Evolutionary conservation across 2,797 vertebrate species (phyloP), one percentile per base, ranked within the genome.

Genomic region (Lagodon rhomboides): DNA sequence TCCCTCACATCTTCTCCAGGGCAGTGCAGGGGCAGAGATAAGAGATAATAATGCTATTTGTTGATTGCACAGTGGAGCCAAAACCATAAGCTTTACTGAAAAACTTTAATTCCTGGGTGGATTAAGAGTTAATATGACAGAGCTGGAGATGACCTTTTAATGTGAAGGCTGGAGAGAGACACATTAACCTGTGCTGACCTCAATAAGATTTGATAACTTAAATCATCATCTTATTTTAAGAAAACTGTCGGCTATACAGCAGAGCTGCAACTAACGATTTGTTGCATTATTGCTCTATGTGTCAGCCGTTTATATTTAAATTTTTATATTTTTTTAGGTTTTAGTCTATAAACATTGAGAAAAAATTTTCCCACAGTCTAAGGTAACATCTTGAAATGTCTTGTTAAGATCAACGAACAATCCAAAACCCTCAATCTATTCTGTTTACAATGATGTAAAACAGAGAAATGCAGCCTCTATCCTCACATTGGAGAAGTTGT

Each of bases 61-160:
- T 80, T 88, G 85, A 92, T 90, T 90, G 85, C 73, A 75, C 56
- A 27, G 53, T 30, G 60, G 61, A 70, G 87, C 61, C 38, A 59
- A 77, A 75, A 59, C 53, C 53, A 22, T 67, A 68, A 80, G 65
- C 75, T 68, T n/a, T 15, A 71, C 50, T 60, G 68, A 62, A 70
- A 63, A 69, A 56, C 49, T 23, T 73, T 76, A 76, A 82, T 56
- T 63, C 67, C 23, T 58, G 56, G 55, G 64, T 54, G 46, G 75
- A 82, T 68, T 38, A 47, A 68, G 12, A 79, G 68, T 72, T 49
- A 68, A 68, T 43, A 50, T 62, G 53, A 68, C 46, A 53, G 12
- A 47, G 54, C 23, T 65, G 41, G 46, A 81, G 64, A 66, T 73
- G 60, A 86, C 86, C 67, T 79, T 79, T 84, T 38, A 56, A 27